Conservation (phyloP, 2,797 vertebrate genomes). For the Acrossocheilus fasciatus region DNA sequence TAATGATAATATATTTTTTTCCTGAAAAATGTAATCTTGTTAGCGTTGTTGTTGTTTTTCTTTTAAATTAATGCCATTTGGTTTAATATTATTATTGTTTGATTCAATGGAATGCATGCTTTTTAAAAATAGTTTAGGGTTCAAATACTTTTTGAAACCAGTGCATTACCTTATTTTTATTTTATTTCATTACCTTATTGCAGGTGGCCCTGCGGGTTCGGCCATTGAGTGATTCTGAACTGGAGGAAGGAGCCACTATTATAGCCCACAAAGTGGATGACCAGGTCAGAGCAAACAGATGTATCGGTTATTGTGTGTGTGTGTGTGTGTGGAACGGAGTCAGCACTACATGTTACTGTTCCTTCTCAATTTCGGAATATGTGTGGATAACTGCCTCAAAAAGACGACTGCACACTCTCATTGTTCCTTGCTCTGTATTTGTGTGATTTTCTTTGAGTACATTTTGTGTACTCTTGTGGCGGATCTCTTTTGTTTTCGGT, state of each 20-base stretch:
- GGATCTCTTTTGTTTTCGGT: background rate
- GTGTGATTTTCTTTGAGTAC: background rate
- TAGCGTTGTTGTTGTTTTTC: background rate
- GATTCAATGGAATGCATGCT: background rate
- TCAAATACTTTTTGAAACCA: slow-evolving; percentile 2
- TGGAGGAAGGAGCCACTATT: slow-evolving; percentile 85
- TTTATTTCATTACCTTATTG: background rate
- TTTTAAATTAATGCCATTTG: background rate
- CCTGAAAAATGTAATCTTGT: background rate
- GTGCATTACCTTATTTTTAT: background rate
- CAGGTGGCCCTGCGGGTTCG: slow-evolving; percentile 92
- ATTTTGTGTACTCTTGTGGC: background rate
- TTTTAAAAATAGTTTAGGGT: background rate
- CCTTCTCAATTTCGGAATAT: too few species aligned
- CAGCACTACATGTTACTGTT: background rate
- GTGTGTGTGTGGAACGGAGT: slow-evolving; percentile 10
- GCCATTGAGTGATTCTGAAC: slow-evolving; percentile 86
- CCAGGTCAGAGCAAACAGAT: slow-evolving; percentile 80
- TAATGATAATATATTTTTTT: background rate
- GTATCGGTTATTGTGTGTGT: slow-evolving; percentile 27
- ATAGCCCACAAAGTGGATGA: slow-evolving; percentile 89
- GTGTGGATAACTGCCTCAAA: background rate
- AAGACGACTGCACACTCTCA: background rate
- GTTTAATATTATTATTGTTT: background rate
- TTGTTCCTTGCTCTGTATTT: background rate